Evolutionary conservation across 2,888 invertebrate species (phyloP).

Genomic region (Amphipyra tragopoginis): DNA sequence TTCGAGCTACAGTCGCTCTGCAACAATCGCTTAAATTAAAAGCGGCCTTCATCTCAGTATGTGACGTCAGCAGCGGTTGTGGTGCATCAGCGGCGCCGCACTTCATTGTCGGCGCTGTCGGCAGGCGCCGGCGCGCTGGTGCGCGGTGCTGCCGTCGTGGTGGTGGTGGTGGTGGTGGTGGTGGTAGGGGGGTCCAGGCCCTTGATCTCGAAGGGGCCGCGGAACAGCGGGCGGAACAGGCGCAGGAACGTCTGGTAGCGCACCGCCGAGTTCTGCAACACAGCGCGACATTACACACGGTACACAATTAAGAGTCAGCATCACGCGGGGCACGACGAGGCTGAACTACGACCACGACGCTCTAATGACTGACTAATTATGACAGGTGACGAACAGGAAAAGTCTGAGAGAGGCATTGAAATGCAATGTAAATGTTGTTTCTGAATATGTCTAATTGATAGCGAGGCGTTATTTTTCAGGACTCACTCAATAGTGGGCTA

Average conservation of each 20-base stretch:
- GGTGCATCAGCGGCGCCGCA: conserved; percentile 65
- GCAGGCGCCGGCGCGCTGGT: conserved; percentile 55
- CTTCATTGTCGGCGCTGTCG: conserved; percentile 68
- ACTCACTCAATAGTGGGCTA: no score
- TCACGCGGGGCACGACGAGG: no score
- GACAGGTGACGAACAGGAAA: no score
- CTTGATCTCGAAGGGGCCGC: conserved; percentile 93
- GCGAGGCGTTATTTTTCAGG: no score
- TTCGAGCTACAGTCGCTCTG: not conserved
- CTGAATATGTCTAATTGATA: no score
- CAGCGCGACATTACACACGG: not conserved
- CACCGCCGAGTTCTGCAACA: conserved; percentile 93
- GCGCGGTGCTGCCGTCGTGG: conserved; percentile 44
- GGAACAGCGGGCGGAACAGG: conserved; percentile 93
- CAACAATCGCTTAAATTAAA: not conserved
- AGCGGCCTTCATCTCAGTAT: not conserved
- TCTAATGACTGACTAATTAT: no score
- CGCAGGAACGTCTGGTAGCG: conserved; percentile 93
- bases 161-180: conserved; percentile 76
- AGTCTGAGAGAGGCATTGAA: no score
- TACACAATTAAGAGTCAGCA: not conserved
- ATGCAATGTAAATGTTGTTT: no score
- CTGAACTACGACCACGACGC: no score
- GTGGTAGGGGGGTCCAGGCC: conserved; percentile 91
- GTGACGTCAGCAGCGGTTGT: not conserved